Conservation (phyloP, 2,797 vertebrate species). For the Chelmon rostratus region DNA sequence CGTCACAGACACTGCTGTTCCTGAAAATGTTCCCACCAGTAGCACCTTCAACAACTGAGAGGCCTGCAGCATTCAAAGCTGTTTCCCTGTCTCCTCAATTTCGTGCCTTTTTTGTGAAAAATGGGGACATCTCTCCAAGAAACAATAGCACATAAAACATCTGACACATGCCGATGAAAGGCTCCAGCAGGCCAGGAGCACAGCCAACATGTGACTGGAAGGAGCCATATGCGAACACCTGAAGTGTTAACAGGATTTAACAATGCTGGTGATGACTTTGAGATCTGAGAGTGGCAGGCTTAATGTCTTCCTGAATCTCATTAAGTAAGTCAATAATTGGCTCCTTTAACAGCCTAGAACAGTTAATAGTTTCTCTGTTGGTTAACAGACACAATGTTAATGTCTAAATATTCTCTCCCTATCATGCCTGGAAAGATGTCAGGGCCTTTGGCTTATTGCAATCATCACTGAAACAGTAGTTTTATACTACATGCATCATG, state of each 20-base stretch:
- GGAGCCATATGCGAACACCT: not conserved
- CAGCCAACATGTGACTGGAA: slow-evolving; percentile 5
- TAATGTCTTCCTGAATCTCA: slow-evolving; percentile 18
- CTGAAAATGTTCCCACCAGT: not conserved
- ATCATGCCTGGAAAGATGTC: not conserved
- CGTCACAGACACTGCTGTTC: not conserved
- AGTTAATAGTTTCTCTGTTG: slow-evolving; percentile 27
- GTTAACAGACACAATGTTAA: slow-evolving; percentile 20
- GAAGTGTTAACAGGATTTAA: slow-evolving; percentile 12
- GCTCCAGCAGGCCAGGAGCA: slow-evolving; percentile 4
- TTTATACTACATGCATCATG: not conserved
- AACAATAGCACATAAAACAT: slow-evolving; percentile 6
- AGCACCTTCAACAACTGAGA: not conserved
- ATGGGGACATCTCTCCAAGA: not conserved
- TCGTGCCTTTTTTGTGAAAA: not conserved
- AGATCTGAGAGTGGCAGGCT: slow-evolving; percentile 21
- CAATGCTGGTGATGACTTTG: not conserved
- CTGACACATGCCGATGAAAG: not conserved
- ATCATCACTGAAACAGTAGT: not conserved
- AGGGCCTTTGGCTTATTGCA: slow-evolving; percentile 12
- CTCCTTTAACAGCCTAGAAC: not conserved
- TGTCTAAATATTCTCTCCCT: slow-evolving; percentile 18
- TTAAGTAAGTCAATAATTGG: slow-evolving; percentile 41
- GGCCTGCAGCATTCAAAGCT: not conserved
- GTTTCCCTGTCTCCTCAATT: not conserved